A percentile compares a stretch with the other conserved stretches of the same genome.
These are phyloP conservation scores for Pedicia rivosa DNA, from an alignment of 2,888 invertebrate species.

Conservation along the genomic window DNA sequence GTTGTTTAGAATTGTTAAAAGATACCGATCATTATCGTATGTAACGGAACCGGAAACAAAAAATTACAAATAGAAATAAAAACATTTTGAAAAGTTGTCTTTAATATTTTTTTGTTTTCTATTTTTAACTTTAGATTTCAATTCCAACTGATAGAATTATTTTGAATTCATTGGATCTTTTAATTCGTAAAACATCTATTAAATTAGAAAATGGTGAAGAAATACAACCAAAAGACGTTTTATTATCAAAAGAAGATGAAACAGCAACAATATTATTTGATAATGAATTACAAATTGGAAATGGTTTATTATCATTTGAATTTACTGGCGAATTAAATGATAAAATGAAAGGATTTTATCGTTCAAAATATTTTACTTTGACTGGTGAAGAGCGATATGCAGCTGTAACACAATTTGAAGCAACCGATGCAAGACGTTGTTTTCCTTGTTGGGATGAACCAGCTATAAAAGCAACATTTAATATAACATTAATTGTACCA, in stretches of 20 bases:
- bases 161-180: conserved; percentile 63
- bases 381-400: conserved; percentile 64
- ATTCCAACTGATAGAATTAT: conserved; percentile 48
- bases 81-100: too few relatives aligned
- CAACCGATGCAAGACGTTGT: conserved; percentile 79
- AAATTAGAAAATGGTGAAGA: conserved; percentile 31
- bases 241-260: conserved; percentile 41
- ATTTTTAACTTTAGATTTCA: conserved; percentile 5
- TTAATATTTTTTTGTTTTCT: conserved; percentile 13
- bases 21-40: too few relatives aligned
- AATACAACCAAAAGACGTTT: conserved; percentile 19
- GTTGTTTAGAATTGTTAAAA: too few relatives aligned
- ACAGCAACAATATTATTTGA: conserved; percentile 50
- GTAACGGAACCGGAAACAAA: too few relatives aligned
- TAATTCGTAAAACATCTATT: conserved; percentile 43
- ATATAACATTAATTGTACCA: conserved; percentile 71
- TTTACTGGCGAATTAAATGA: conserved; percentile 82
- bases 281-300: conserved; percentile 36
- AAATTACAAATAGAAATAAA: too few relatives aligned
- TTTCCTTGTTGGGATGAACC: conserved; percentile 99
- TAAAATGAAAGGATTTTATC: conserved; percentile 90
- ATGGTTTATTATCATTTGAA: conserved; percentile 41
- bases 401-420: conserved; percentile 85
- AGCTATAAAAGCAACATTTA: conserved; percentile 86
- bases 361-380: conserved; percentile 66